phyloP scores from a whole-genome alignment of 1,140 invertebrate genomes.

The Mercenaria mercenaria region DNA sequence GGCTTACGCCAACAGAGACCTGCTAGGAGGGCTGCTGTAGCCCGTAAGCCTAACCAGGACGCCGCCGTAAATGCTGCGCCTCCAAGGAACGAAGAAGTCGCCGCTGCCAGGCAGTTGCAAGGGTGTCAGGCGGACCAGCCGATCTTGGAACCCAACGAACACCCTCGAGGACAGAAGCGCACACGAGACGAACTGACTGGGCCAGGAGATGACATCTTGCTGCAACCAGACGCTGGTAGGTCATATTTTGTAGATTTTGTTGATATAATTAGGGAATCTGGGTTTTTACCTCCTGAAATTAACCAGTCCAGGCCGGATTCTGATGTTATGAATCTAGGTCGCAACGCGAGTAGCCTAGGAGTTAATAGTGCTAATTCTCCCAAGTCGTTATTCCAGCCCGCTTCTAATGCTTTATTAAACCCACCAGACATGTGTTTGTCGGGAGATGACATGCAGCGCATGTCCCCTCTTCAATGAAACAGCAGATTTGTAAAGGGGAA shows the following conservation, averaged over 20 bases:
- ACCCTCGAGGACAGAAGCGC: no score
- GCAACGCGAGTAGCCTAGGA: background rate
- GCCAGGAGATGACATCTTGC: no score
- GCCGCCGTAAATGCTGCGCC: no score
- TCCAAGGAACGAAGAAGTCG: no score
- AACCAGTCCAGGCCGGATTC: background rate
- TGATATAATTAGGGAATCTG: background rate
- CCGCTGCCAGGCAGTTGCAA: no score
- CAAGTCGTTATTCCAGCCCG: background rate
- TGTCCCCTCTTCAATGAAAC: background rate
- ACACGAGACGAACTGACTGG: no score
- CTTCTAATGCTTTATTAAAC: background rate
- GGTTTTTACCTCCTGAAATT: background rate
- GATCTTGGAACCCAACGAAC: no score
- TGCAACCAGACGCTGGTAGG: background rate
- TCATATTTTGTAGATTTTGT: background rate
- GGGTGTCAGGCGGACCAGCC: no score
- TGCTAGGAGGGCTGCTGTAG: no score
- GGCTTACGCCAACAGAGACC: no score
- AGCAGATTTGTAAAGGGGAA: no score
- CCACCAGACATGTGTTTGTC: background rate
- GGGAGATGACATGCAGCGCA: background rate
- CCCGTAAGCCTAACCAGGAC: no score
- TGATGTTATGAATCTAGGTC: background rate
- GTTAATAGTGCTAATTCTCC: background rate